Evolutionary conservation across 1,140 invertebrate species (phyloP).

Genomic region (Bemisia tabaci): DNA sequence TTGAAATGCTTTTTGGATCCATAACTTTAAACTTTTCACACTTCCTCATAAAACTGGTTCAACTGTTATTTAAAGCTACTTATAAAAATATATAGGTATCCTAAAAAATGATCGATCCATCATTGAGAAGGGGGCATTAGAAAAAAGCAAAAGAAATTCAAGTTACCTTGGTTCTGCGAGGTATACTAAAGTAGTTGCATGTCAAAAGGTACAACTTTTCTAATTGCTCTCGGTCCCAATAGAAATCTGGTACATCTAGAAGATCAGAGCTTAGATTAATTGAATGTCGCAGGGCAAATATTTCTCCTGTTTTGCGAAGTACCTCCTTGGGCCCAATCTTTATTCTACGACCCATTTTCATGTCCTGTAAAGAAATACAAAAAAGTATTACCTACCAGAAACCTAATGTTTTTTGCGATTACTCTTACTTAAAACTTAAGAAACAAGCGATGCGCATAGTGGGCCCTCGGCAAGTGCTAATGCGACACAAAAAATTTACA

Average conservation of each 20-base stretch:
- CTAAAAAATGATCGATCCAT: no score
- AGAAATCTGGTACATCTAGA: slow-evolving; percentile 89
- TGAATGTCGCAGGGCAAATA: slow-evolving; percentile 75
- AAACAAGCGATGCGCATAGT: no score
- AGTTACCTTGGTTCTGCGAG: slow-evolving; percentile 60
- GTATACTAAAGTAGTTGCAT: slow-evolving; percentile 69
- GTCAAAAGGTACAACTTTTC: slow-evolving; percentile 69
- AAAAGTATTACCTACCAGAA: no score
- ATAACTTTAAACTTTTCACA: no score
- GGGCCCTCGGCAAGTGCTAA: no score
- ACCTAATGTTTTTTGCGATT: no score
- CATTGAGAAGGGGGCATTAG: background rate
- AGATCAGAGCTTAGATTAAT: slow-evolving; percentile 89
- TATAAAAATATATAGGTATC: no score
- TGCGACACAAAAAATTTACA: no score
- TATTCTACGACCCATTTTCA: slow-evolving; percentile 54
- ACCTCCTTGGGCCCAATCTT: slow-evolving; percentile 54
- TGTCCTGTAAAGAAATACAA: slow-evolving; percentile 40
- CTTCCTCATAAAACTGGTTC: no score
- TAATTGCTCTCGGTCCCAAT: slow-evolving; percentile 85
- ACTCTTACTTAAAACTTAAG: no score
- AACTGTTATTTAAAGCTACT: no score
- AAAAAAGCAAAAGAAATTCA: background rate
- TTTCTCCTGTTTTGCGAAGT: slow-evolving; percentile 76
- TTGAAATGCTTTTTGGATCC: no score